Evolutionary conservation across 2,888 invertebrate genomes (phyloP).

Genomic region (Hesperia comma): DNA sequence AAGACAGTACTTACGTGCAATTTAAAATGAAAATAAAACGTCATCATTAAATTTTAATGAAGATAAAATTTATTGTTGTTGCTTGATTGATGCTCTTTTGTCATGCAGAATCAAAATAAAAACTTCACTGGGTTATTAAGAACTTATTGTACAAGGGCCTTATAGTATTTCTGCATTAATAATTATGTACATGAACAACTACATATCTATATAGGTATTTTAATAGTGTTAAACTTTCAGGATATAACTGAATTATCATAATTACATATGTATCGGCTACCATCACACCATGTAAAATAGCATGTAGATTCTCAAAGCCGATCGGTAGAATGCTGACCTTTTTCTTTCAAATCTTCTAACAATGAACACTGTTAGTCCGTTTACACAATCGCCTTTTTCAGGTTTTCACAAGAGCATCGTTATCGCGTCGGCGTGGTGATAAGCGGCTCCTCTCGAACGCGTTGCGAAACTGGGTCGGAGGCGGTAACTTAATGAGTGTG

Average conservation of each 20-base stretch:
- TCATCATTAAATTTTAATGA: constrained; percentile 5
- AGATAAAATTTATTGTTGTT: not conserved
- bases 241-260: too few relatives aligned
- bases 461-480: constrained; percentile 50
- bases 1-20: not conserved
- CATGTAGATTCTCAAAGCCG: too few relatives aligned
- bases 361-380: not conserved
- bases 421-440: constrained; percentile 48
- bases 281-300: too few relatives aligned
- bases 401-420: constrained; percentile 46
- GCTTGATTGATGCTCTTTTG: not conserved
- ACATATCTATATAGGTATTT: too few relatives aligned
- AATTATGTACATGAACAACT: too few relatives aligned
- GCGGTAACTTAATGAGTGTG: constrained; percentile 40
- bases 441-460: constrained; percentile 44
- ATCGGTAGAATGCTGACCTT: not conserved
- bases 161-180: too few relatives aligned
- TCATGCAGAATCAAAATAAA: not conserved
- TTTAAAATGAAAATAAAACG: not conserved
- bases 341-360: not conserved
- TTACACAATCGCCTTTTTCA: constrained; percentile 6
- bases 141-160: too few relatives aligned
- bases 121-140: too few relatives aligned
- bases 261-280: too few relatives aligned
- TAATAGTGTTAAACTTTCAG: too few relatives aligned